Percentiles rank a stretch among this genome's conserved stretches.
These are phyloP conservation scores for Stictocephala bisonia DNA, from an alignment of 2,888 invertebrate species.

Conservation along the genomic window DNA sequence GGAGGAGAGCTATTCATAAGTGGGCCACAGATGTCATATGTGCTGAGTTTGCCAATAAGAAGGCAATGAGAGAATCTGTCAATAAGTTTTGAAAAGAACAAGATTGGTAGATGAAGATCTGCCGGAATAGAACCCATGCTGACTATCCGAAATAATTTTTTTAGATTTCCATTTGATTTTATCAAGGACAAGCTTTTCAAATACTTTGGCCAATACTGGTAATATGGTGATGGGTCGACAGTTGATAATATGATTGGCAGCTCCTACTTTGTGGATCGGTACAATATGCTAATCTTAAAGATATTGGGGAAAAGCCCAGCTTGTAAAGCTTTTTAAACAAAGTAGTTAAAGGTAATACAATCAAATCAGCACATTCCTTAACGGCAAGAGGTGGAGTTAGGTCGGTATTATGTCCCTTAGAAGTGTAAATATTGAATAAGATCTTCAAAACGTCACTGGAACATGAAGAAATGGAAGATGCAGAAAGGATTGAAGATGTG, in stretches of 20 bases:
- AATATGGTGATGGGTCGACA: conserved; percentile 47
- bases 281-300: conserved; percentile 33
- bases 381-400: background rate
- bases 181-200: conserved; percentile 35
- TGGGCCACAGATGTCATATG: conserved; percentile 48
- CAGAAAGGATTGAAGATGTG: background rate
- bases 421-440: background rate
- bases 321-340: conserved; percentile 10
- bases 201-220: conserved; percentile 21
- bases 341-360: background rate
- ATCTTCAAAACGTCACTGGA: background rate
- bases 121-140: conserved; percentile 51
- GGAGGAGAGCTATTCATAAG: conserved; percentile 47
- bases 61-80: conserved; percentile 53
- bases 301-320: background rate
- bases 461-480: background rate
- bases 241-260: conserved; percentile 42
- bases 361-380: background rate
- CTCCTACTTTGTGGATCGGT: conserved; percentile 48
- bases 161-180: background rate
- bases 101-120: conserved; percentile 52
- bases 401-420: background rate
- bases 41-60: conserved; percentile 48
- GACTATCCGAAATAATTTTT: conserved; percentile 11
- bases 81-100: conserved; percentile 49